Evolutionary conservation across 2,888 invertebrate species (phyloP).

Genomic region (Euproctis similis): DNA sequence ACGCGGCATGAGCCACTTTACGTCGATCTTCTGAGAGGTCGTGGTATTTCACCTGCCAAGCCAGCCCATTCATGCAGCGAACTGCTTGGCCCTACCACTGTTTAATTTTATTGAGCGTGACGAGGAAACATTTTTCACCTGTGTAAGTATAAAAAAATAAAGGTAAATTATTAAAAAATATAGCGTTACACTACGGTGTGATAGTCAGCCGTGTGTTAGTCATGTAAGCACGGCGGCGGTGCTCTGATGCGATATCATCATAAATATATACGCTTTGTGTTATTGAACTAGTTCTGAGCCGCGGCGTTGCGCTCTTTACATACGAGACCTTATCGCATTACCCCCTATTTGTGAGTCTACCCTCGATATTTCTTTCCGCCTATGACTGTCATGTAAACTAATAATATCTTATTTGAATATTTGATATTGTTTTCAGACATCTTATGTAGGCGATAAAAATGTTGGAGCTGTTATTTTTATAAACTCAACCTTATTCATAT

Average conservation of each 20-base stretch:
- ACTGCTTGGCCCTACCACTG: too few relatives aligned
- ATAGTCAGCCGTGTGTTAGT: too few relatives aligned
- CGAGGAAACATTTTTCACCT: too few relatives aligned
- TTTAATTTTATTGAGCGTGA: too few relatives aligned
- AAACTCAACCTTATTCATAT: too few relatives aligned
- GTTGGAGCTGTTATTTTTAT: not conserved
- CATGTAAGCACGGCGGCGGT: not conserved
- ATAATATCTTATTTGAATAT: not conserved
- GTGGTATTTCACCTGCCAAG: too few relatives aligned
- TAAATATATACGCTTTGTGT: slow-evolving; percentile 33
- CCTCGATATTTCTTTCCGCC: not conserved
- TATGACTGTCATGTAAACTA: not conserved
- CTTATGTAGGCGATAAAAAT: not conserved
- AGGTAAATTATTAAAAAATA: too few relatives aligned
- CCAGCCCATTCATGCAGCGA: too few relatives aligned
- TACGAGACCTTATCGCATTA: slow-evolving; percentile 8
- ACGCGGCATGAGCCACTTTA: too few relatives aligned
- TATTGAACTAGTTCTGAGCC: slow-evolving; percentile 23
- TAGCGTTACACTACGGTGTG: too few relatives aligned
- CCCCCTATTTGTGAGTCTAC: not conserved
- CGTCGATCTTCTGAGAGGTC: too few relatives aligned
- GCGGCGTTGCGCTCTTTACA: slow-evolving; percentile 2
- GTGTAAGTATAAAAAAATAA: too few relatives aligned
- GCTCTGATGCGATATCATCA: slow-evolving; percentile 33
- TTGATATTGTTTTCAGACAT: not conserved